These are phyloP conservation scores for Drosophila diplacantha DNA, from an alignment of 2,888 invertebrate genomes.

Conservation along the genomic window DNA sequence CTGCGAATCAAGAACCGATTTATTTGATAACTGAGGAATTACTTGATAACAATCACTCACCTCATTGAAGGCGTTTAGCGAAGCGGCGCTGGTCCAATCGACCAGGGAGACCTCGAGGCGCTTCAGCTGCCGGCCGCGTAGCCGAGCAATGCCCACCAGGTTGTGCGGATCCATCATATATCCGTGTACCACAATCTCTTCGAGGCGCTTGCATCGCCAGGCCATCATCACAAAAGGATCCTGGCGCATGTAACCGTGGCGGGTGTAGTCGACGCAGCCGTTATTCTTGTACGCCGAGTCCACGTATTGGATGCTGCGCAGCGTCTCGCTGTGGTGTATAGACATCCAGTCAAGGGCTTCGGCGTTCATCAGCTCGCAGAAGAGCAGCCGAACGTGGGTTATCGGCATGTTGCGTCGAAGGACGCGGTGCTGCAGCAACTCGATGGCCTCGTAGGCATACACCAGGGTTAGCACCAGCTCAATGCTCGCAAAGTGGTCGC, in stretches of 20 bases:
- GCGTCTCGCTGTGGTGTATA: slow-evolving; percentile 72
- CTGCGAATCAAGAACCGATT: slow-evolving; percentile 41
- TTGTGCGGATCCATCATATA: slow-evolving; percentile 77
- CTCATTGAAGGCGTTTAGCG: slow-evolving; percentile 66
- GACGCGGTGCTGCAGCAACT: slow-evolving; percentile 81
- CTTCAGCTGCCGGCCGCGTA: slow-evolving; percentile 74
- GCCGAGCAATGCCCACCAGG: slow-evolving; percentile 76
- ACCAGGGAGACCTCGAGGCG: slow-evolving; percentile 77
- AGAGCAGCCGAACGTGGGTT: slow-evolving; percentile 85
- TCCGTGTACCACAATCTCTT: slow-evolving; percentile 80
- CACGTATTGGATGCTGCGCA: slow-evolving; percentile 77
- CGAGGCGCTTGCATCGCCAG: slow-evolving; percentile 80
- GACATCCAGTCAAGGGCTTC: slow-evolving; percentile 77
- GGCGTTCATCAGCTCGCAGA: slow-evolving; percentile 81
- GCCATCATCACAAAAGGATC: slow-evolving; percentile 82
- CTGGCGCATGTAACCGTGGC: slow-evolving; percentile 51
- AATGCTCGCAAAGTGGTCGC: slow-evolving; percentile 72
- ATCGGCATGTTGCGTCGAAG: slow-evolving; percentile 85
- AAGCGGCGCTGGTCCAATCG: slow-evolving; percentile 62
- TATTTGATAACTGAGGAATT: not conserved
- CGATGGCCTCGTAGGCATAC: slow-evolving; percentile 84
- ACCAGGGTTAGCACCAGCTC: slow-evolving; percentile 78
- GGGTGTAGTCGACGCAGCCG: slow-evolving; percentile 48
- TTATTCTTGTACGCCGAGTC: slow-evolving; percentile 75
- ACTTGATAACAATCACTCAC: slow-evolving; percentile 28